Evolutionary conservation across 2,888 invertebrate species (phyloP), one percentile per base, ranked within the genome.

Genomic region (Trichogramma evanescens): DNA sequence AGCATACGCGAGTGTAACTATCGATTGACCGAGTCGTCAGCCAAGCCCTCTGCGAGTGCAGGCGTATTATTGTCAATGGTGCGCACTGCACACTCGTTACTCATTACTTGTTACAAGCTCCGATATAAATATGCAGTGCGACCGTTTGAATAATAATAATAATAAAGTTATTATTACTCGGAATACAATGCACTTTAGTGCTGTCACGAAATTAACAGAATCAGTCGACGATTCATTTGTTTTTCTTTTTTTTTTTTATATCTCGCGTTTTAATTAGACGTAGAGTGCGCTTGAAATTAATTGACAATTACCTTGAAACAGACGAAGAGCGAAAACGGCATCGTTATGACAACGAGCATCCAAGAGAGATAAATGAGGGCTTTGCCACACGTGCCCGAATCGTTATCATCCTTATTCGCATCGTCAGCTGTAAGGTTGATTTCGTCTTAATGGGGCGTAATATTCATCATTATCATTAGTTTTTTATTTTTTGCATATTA

Each of bases 271-370:
- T 45, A 45, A n/a, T n/a, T 8, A 8, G 2, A 9, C 2, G 9
- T 44, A 50, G 26, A 38, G 45, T 44, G 43, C 38, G 9, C 0
- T 41, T 48, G 39, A 56, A 54, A 71, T 82, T 83, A n/a, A 45
- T n/a, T 45, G n/a, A 13, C 9, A 5, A 10, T 66, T 82, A 94
- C 95, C 89, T 95, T 95, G 76, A 95, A 93, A 77, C 94, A 95
- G 60, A 95, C 84, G 77, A 94, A 88, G 5, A 96, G 83, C 0
- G 95, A 95, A 72, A 96, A 91, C 0, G 95, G 95, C 86, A 95
- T 88, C 1, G 95, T 95, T 45, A 91, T 67, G 26, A 89, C 77
- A 44, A 95, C 91, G 44, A 95, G 74, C 4, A 89, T 74, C 88
- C 94, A 93, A 6, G 95, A 92, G 43, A 95, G 78, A 26, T 83